Base-by-base conservation (phyloP, 1,140 invertebrate species). In the Metaphire vulgaris region DNA sequence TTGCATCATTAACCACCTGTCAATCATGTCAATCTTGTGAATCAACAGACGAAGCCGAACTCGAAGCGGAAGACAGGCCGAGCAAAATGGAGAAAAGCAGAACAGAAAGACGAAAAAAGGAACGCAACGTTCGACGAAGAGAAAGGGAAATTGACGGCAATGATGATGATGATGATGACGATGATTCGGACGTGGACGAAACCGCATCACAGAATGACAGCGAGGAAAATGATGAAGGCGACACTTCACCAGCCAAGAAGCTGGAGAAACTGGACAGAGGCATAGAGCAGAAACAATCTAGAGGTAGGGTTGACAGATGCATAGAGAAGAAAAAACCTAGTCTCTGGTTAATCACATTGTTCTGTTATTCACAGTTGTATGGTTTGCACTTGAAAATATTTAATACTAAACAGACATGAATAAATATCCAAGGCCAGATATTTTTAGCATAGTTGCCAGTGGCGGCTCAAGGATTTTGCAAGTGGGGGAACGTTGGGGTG, bases 231-330 rank as follows among this genome's bases (percentile, higher is more conserved):
- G 77, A 34, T 41, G 65, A 77, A 2, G 77, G 74, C 2, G 26
- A 69, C 16, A 33, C 66, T 64, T 29, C 32, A 33, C 21, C 28
- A 33, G 29, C 64, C 31, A 73, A 66, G 56, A 74, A n/a, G 75
- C 32, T 21, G 82, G 81, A 26, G 82, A 81, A 69, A 81, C 83
- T 28, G 83, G 83, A 67, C 80, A 80, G 14, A 77, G 79, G 30
- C 74, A 77, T 71, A 79, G 80, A 83, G 66, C 79, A 77, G 69
- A 81, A 82, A 77, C 74, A 81, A 78, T 76, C 80, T 26, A 80
- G 76, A 80, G 81, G 80, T 83, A 77, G 26, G 68, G 68, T 16
- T 31, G 56, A 14, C 69, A 15, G 29, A 29, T 29, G 29, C 15
- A 15, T 29, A 70, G 69, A n/a, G n/a, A n/a, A n/a, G n/a, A n/a